Evolutionary conservation across 2,797 vertebrate species (phyloP), one percentile per base, ranked within the genome.

Genomic region (Stomatorhinus walkeri): DNA sequence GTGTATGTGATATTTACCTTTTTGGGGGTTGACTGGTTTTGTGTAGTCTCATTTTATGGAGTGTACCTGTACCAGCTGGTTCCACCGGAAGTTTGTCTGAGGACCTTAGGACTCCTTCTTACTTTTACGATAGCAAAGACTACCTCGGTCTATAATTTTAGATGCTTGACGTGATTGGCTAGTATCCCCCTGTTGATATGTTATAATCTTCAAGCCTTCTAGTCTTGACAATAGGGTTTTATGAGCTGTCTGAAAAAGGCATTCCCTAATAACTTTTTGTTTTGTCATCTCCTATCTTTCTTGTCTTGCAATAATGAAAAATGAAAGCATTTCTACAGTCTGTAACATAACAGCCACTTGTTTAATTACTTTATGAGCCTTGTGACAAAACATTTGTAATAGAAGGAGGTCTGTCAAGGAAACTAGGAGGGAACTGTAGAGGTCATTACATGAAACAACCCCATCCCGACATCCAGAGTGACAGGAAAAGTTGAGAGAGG

Each of bases 181-280:
- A 72, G 12, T 72, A 72, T 36, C 64, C 64, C 28, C 12, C 28
- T 72, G 64, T 72, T 72, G 64, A 72, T n/a, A n/a, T n/a, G 64
- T 72, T 72, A 72, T 72, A 72, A 72, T 36, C 64, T 72, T 72
- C 64, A 72, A 72, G 64, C 64, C 12, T 72, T 72, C 64, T 72
- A 32, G 28, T 72, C 64, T 72, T 72, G 64, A 72, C 36, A 79
- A 36, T 40, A 36, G 36, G 36, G 16, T 43, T 40, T 79, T 79
- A 79, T 79, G 19, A 79, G 19, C 72, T 79, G 16, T 40, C 72
- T 79, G 36, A 43, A 43, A 79, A 72, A 79, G 14, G 36, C 72
- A 79, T 19, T 43, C 36, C 32, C 14, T 43, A 79, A 43, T 76
- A 76, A 76, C 32, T 43, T 79, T 46, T 46, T 43, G 19, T 19